Base-by-base conservation (phyloP, 2,113 vertebrate genomes). In the Pteruthius melanotis region DNA sequence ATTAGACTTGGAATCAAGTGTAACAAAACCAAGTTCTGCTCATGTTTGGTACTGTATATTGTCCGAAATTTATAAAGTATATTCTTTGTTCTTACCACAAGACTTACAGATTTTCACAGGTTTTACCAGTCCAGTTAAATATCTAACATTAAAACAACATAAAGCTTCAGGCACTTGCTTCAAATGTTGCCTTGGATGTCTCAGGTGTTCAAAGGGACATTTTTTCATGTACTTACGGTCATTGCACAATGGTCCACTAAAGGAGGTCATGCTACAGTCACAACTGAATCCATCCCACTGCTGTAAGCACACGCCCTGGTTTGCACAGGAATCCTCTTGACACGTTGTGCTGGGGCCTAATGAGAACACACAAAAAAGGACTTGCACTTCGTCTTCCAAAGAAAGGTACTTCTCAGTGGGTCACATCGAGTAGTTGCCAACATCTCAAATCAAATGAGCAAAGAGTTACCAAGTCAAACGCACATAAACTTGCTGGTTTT, bases 201-300 rank as follows among this genome's bases (percentile, higher is more conserved):
- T 57, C 5, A 17, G 68, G 59, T 5, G 4, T 60, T 87, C 56
- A 68, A 57, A 57, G 35, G 64, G 37, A 53, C 47, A 45, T 30
- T 72, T 75, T 63, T 53, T 24, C 31, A 17, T 4, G 85, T 93
- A 98, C 99, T 98, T 97, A 99, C 99, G 99, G 76, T 99, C 99
- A 49, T 99, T 99, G 96, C 99, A 99, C 74, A 99, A 94, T 0
- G 99, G 98, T 56, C 99, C 99, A 10, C 99, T 99, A 35, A 99
- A 99, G 54, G 99, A 99, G 7, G 99, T 99, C 99, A 99, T 99
- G 53, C 99, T 99, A 39, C 99, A 99, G 98, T 99, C 99, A 65
- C 99, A 99, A 80, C 98, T 99, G 98, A 99, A 99, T 70, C 99
- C 99, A 52, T 99, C 99, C 99, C 99, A 99, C 89, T 99, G 99